A percentile compares a stretch with the other conserved stretches of the same genome.
Evolutionary conservation across 2,888 invertebrate species (phyloP).

Genomic region (Ophion costatus): DNA sequence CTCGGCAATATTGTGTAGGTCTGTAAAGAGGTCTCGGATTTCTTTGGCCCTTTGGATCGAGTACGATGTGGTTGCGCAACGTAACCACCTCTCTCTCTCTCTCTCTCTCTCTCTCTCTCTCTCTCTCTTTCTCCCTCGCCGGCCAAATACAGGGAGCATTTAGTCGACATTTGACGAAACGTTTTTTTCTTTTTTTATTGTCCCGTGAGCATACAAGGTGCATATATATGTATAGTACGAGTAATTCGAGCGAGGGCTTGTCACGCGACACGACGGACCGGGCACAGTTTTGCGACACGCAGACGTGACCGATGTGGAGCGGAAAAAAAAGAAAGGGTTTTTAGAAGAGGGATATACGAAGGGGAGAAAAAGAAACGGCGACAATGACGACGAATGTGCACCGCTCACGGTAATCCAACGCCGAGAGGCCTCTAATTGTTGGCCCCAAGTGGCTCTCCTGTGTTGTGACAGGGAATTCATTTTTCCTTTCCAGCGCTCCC

Average conservation of each 20-base stretch:
- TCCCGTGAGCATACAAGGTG: constrained; percentile 3
- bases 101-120: constrained; percentile 18
- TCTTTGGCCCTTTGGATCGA: constrained; percentile 55
- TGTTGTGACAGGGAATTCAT: constrained; percentile 71
- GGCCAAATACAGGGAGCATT: constrained; percentile 22
- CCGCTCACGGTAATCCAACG: constrained; percentile 46
- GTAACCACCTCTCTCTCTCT: background rate
- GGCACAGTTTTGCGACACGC: constrained; percentile 54
- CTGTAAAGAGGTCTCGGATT: constrained; percentile 42
- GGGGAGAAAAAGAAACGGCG: constrained; percentile 5
- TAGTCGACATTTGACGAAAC: constrained; percentile 58
- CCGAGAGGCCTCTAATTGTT: constrained; percentile 66
- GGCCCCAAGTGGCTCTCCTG: constrained; percentile 57
- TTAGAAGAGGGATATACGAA: background rate
- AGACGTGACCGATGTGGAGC: constrained; percentile 41
- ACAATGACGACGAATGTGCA: constrained; percentile 43
- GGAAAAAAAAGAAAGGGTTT: constrained; percentile 44
- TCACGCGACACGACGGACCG: constrained; percentile 62
- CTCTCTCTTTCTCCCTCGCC: constrained; percentile 10
- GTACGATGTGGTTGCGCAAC: constrained; percentile 44
- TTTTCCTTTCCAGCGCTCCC: constrained; percentile 46
- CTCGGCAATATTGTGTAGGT: constrained; percentile 13
- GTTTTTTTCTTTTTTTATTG: constrained; percentile 36
- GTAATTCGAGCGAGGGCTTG: constrained; percentile 66
- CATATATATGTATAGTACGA: constrained; percentile 2